phyloP scores from a whole-genome alignment of 2,888 invertebrate genomes.

The Leuctra nigra region DNA sequence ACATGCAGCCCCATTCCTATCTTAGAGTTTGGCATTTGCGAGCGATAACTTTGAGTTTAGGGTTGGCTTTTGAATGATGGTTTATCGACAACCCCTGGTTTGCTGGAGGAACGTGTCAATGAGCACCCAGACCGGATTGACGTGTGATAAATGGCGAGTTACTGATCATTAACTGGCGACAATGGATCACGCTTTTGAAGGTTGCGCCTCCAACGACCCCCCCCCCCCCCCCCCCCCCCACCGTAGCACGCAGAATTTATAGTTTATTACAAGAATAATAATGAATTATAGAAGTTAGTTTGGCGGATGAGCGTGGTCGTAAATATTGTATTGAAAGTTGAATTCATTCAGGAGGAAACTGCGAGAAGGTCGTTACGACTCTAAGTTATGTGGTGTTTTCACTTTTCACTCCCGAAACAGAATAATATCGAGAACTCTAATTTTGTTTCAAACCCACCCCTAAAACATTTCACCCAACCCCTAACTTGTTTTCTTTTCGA shows the following conservation, averaged over 20 bases:
- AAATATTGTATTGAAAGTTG: constrained; percentile 9
- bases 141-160: constrained; percentile 18
- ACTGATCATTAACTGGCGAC: constrained; percentile 16
- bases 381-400: background rate
- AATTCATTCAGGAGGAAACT: constrained; percentile 4
- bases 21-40: constrained; percentile 3
- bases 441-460: no score
- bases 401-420: constrained; percentile 9
- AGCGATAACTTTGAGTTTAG: constrained; percentile 5
- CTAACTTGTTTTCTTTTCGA: constrained; percentile 2
- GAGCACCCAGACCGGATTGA: constrained; percentile 20
- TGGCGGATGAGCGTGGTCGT: constrained; percentile 1
- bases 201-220: background rate
- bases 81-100: constrained; percentile 21
- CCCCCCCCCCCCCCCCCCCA: background rate
- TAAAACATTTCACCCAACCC: no score
- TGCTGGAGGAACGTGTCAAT: constrained; percentile 24
- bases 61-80: constrained; percentile 20
- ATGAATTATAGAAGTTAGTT: constrained; percentile 6
- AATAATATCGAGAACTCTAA: background rate
- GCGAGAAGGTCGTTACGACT: background rate
- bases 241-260: background rate
- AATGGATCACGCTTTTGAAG: constrained; percentile 13
- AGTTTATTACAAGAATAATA: constrained; percentile 12
- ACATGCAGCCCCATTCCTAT: constrained; percentile 19